phyloP scores from a whole-genome alignment of 2,113 vertebrate genomes.

The Mesocricetus auratus region DNA sequence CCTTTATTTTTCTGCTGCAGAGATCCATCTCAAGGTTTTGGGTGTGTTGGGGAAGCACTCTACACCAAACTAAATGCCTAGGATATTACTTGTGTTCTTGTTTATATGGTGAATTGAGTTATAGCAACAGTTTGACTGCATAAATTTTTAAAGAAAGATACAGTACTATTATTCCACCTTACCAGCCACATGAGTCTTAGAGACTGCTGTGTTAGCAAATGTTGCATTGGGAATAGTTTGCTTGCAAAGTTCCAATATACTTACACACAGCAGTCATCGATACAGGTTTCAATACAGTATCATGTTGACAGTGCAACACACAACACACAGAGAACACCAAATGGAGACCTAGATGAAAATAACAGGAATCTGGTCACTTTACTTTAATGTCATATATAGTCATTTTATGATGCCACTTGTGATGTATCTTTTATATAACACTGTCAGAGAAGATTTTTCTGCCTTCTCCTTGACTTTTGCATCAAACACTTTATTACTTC shows the following conservation, averaged over 20 bases:
- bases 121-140: constrained; percentile 15
- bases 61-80: neutral
- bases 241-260: neutral
- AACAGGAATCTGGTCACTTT: neutral
- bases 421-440: neutral
- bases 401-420: neutral
- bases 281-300: neutral
- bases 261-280: neutral
- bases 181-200: neutral
- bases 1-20: neutral
- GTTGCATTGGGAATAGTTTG: neutral
- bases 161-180: neutral
- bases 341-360: neutral
- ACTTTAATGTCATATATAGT: neutral
- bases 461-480: neutral
- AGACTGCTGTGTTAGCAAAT: neutral
- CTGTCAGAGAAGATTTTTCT: constrained; percentile 48
- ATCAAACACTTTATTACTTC: neutral
- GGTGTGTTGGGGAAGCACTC: neutral
- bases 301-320: neutral
- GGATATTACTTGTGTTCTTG: neutral
- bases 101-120: neutral
- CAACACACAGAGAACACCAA: neutral
- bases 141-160: neutral
- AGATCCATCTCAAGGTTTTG: neutral